Evolutionary conservation across 2,888 invertebrate genomes (phyloP), one percentile per base, ranked within the genome.

Genomic region (Chymomyza amoena): DNA sequence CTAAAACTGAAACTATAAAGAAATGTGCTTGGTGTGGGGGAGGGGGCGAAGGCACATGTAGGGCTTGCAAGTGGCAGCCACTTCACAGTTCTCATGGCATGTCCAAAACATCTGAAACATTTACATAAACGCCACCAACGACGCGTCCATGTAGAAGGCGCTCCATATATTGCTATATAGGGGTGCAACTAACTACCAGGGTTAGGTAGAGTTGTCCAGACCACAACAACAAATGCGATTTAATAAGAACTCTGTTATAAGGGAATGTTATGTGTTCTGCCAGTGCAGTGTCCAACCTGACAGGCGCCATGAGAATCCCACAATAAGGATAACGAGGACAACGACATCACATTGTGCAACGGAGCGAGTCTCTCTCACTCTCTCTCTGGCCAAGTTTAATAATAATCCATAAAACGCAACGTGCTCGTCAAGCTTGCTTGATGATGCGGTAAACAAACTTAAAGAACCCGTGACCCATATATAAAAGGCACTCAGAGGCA

Each of bases 401-500:
- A 76, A 78, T 73, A 80, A 70, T 70, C 66, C 72, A 70, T 70
- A 51, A 57, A n/a, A 62, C 64, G 20, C 39, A 45, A 52, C 32
- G 59, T 63, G 50, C 62, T 63, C 39, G 39, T 45, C 39, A 45
- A 60, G 65, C 70, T 70, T 67, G 66, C 18, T 57, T 57, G 57
- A 28, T 72, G 76, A 70, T 71, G 82, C 66, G 73, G 82, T 83
- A 84, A 83, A 79, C 82, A 79, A 82, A 82, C 82, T 69, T 72
- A 66, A 76, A 75, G 77, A 72, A 71, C 79, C 73, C 79, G 74
- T 82, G 85, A 82, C 85, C 82, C 68, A 84, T 75, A 76, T 82
- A 80, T 9, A 32, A 32, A 32, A 32, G 32, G 32, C 32, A 32
- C 32, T 32, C 32, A 32, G 7, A 32, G 7, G 32, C 32, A 32